Percentiles rank a stretch among this genome's conserved stretches.
These are phyloP conservation scores for Lepeophtheirus salmonis DNA, from an alignment of 1,140 invertebrate genomes.

Conservation along the genomic window DNA sequence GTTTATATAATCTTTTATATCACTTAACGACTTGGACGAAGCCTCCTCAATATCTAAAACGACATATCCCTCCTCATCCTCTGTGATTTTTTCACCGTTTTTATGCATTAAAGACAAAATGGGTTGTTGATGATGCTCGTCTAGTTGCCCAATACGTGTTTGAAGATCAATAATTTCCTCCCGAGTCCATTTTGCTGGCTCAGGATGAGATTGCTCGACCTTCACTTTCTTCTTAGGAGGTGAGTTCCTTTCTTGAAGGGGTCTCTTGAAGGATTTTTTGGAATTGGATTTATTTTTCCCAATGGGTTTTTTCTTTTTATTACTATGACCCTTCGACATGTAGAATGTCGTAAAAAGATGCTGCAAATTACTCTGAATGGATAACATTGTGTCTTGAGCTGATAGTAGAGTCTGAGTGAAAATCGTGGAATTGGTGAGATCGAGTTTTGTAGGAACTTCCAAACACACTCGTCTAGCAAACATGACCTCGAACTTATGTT, in stretches of 20 bases:
- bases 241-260: not conserved
- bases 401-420: not conserved
- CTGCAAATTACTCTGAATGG: not conserved
- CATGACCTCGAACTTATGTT: not conserved
- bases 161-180: not conserved
- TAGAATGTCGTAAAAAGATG: not conserved
- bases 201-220: not conserved
- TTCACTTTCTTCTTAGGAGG: not conserved
- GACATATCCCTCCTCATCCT: not conserved
- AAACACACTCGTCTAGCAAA: not conserved
- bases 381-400: not conserved
- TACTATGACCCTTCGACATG: not conserved
- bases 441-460: not conserved
- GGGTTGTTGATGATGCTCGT: not conserved
- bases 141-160: not conserved
- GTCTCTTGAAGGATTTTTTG: not conserved
- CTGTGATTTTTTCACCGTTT: not conserved
- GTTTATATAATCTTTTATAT: not conserved
- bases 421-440: not conserved
- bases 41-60: not conserved
- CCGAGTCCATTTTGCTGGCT: not conserved
- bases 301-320: not conserved
- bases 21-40: not conserved
- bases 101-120: not conserved
- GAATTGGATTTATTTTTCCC: not conserved